Base-by-base conservation (phyloP, 2,113 vertebrate species). In the Pterocles gutturalis region DNA sequence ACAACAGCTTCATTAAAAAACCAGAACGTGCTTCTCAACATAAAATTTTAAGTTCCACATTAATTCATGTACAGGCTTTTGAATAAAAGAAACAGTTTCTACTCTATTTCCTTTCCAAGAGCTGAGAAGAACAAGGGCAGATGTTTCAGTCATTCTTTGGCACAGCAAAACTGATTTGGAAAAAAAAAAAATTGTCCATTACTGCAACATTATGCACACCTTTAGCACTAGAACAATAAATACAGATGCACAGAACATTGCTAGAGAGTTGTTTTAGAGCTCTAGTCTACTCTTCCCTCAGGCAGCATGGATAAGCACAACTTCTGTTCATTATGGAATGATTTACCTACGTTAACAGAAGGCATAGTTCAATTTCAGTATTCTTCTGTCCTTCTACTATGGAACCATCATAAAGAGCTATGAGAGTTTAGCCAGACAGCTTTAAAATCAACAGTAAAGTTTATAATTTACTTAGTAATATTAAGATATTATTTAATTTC, bases 211-310 rank as follows among this genome's bases (percentile, higher is more conserved):
- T 57, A 80, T 6, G 22, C 26, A 60, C 3, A 62, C 4, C 25
- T 89, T 65, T 15, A 31, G 14, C 31, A 73, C 2, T 5, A 61
- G 13, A 72, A 86, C 5, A 64, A 45, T n/a, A 51, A 45, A 85
- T 36, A 75, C 12, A 76, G 6, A 60, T 4, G 12, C 3, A 18
- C 0, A 28, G 2, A 5, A 0, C 41, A 89, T 17, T 89, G 66
- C 24, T n/a, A 12, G 78, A 28, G 2, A 66, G 5, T 20, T 67
- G 11, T 6, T 83, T 65, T 64, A 77, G 3, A 65, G 38, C 18
- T 26, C 5, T n/a, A 19, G 8, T 19, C 26, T 64, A 57, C 14
- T n/a, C 12, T 71, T 70, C 17, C 43, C 31, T 84, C n/a, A 45
- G 70, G n/a, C 13, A 81, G 15, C 7, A 62, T 1, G 2, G 31